Evolutionary conservation across 2,888 invertebrate genomes (phyloP), one percentile per base, ranked within the genome.

Genomic region (Reticulitermes lucifugus): DNA sequence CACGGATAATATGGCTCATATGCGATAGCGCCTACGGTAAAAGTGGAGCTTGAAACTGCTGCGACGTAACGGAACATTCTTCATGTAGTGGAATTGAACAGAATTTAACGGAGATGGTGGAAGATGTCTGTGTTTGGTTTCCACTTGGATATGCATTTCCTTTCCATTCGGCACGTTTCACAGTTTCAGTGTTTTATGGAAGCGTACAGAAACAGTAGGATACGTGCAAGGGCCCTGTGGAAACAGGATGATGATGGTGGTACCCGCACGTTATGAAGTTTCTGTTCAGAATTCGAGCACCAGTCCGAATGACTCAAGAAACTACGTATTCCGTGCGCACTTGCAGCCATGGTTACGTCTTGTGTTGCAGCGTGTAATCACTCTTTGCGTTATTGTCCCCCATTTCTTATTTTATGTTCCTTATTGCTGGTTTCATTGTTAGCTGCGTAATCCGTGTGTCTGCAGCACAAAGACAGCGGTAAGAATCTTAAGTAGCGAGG

Each of bases 111-210:
- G 55, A 18, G 18, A 4, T 55, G 55, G 55, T 14, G 55, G 55
- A 55, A 55, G 55, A 55, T 55, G 65, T 25, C 25, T 65, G n/a
- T 65, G 65, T 65, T 65, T 65, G 65, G 65, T 65, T 65, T 65
- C 65, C 65, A 65, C n/a, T 65, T 14, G 65, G 55, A 5, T 55
- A 18, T 55, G 14, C 18, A 55, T 18, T 55, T 55, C 55, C 18
- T 65, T 65, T n/a, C 55, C 14, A 18, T 55, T 55, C 14, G 14
- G 55, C 25, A 65, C 9, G n/a, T 55, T n/a, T n/a, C 25, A 65
- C 65, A 65, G 9, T 65, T 65, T 65, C 65, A 25, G 4, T n/a
- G 65, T 65, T 65, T 25, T 12, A 65, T 25, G 4, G 25, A 65
- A 65, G 7, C 12, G 65, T 65, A 25, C 4, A 55, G 55, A 18